Base-by-base conservation (phyloP, 2,113 vertebrate species). In the Myiozetetes cayanensis region DNA sequence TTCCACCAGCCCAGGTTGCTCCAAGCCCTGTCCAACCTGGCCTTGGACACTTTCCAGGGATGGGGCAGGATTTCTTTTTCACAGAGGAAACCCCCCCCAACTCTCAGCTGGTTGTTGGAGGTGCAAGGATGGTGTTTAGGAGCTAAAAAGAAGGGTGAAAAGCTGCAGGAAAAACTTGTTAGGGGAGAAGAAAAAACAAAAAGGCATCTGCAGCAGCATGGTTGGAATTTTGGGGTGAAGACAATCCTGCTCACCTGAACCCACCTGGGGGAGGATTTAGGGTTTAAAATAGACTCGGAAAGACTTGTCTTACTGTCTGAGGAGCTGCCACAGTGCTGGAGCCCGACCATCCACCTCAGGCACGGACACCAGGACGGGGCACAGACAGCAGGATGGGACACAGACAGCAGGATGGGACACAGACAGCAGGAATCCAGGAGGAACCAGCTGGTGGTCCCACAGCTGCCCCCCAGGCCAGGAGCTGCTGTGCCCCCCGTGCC, bases 151-250 rank as follows among this genome's bases (percentile, higher is more conserved):
- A 56, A 85, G 70, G 50, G 12, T 22, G 67, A 68, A 55, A 92
- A 49, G 24, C 80, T n/a, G 70, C 30, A 53, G 74, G n/a, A 53
- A 39, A 41, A 41, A 25, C 8, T 65, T 49, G 37, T 33, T 4
- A 8, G 0, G 46, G 39, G 47, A 0, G 4, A 5, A 8, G 17
- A 10, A n/a, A 30, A 4, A 13, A 20, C 24, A 28, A 58, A 33
- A 37, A 37, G 37, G 4, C 27, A 67, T 46, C 53, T 79, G n/a
- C 67, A 83, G 68, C 4, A 35, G 39, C 24, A 14, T 8, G 62
- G 24, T 22, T 47, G 71, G 71, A 76, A 89, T 76, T 53, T 14
- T n/a, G 46, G 70, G 61, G 10, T 12, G 68, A 9, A 49, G 87
- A 74, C 22, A 10, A 4, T 2, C 24, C 30, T 0, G 1, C 86